Evolutionary conservation across 2,888 invertebrate genomes (phyloP).

Genomic region (Dryobota labecula): DNA sequence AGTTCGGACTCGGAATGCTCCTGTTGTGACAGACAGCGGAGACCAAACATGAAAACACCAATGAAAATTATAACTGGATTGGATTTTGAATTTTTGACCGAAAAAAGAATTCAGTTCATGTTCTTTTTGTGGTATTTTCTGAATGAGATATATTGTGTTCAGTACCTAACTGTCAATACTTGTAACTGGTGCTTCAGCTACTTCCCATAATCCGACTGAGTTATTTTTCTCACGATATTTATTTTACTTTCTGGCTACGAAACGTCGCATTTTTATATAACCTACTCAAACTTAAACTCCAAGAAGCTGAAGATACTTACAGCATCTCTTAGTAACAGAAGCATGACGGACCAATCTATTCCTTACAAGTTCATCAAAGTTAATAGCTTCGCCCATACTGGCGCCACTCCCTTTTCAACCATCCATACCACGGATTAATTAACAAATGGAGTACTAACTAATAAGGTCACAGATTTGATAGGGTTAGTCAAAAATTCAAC

Average conservation of each 20-base stretch:
- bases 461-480: too few relatives aligned
- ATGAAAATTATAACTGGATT: too few relatives aligned
- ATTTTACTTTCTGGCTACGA: not conserved
- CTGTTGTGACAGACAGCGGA: constrained; percentile 7
- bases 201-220: not conserved
- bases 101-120: too few relatives aligned
- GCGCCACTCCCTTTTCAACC: constrained; percentile 26
- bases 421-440: constrained; percentile 8
- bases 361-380: constrained; percentile 19
- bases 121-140: too few relatives aligned
- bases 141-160: too few relatives aligned
- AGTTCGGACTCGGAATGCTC: constrained; percentile 31
- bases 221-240: not conserved
- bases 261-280: not conserved
- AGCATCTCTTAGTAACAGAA: not conserved
- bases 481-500: not conserved
- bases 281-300: not conserved
- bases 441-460: constrained; percentile 23
- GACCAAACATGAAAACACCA: too few relatives aligned
- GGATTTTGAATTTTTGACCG: too few relatives aligned
- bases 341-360: constrained; percentile 20
- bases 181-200: too few relatives aligned
- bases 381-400: constrained; percentile 20
- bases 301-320: not conserved
- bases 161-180: too few relatives aligned